Evolutionary conservation across 2,888 invertebrate genomes (phyloP).

Genomic region (Polyommatus icarus): DNA sequence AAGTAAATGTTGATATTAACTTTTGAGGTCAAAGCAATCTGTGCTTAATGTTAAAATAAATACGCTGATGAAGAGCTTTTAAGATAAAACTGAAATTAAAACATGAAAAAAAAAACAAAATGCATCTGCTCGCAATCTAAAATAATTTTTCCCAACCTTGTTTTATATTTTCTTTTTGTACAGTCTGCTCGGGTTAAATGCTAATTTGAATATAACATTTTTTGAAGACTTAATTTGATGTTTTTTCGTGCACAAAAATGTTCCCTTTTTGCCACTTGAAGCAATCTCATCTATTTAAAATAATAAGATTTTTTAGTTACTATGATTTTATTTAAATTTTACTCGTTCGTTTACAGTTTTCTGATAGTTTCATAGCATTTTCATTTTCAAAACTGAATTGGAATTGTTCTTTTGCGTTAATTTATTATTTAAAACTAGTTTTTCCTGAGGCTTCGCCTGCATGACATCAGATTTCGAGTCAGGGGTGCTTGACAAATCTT

Average conservation of each 20-base stretch:
- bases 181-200: slow-evolving; percentile 11
- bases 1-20: neutral
- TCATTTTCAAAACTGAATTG: neutral
- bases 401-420: too few species aligned
- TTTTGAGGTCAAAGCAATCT: slow-evolving; percentile 23
- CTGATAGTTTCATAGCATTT: neutral
- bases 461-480: neutral
- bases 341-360: neutral
- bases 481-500: too few species aligned
- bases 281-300: slow-evolving; percentile 1
- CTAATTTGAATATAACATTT: slow-evolving; percentile 17
- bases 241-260: slow-evolving; percentile 12
- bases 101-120: slow-evolving; percentile 26
- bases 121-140: slow-evolving; percentile 28
- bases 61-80: slow-evolving; percentile 22
- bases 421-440: too few species aligned
- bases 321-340: neutral
- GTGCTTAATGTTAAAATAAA: slow-evolving; percentile 23
- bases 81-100: slow-evolving; percentile 29
- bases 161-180: slow-evolving; percentile 19
- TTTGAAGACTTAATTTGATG: slow-evolving; percentile 18
- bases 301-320: neutral
- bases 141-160: slow-evolving; percentile 28
- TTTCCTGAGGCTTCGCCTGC: too few species aligned
- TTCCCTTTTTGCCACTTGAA: slow-evolving; percentile 6